phyloP scores from a whole-genome alignment of 1,140 invertebrate species.

The Drosophila nigromelanica region DNA sequence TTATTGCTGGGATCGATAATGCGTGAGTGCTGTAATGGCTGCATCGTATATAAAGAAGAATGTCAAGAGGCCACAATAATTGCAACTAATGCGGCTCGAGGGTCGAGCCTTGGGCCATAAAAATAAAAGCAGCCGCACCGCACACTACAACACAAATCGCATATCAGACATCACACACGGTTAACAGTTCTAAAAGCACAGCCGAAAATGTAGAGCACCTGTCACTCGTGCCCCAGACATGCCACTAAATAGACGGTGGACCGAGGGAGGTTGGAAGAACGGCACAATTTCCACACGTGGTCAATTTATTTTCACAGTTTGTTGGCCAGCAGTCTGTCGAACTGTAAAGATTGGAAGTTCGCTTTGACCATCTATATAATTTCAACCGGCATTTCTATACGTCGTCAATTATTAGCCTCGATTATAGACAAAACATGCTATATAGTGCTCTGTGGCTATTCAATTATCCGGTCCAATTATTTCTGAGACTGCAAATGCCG shows the following conservation, averaged over 20 bases:
- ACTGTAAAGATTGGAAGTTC: conserved; percentile 34
- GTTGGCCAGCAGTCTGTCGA: conserved; percentile 12
- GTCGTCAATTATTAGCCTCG: conserved; percentile 9
- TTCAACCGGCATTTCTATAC: conserved; percentile 5
- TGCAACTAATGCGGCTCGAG: conserved; percentile 75
- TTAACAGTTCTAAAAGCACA: conserved; percentile 3
- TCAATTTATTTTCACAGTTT: conserved; percentile 36
- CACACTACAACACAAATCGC: not conserved
- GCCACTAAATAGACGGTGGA: not conserved
- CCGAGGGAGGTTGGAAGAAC: not conserved
- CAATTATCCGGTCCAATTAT: conserved; percentile 38
- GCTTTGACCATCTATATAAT: not conserved
- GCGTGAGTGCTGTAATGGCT: conserved; percentile 56
- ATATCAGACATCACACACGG: not conserved
- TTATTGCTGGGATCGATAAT: conserved; percentile 54
- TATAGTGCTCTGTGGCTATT: conserved; percentile 23
- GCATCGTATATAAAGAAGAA: conserved; percentile 69
- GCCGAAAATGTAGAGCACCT: conserved; percentile 40
- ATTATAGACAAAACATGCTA: conserved; percentile 18
- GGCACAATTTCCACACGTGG: conserved; percentile 34
- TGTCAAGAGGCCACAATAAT: conserved; percentile 82
- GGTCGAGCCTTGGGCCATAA: conserved; percentile 74
- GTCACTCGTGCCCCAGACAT: conserved; percentile 13
- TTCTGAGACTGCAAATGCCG: conserved; percentile 22
- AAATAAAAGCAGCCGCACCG: conserved; percentile 37